Evolutionary conservation across 2,797 vertebrate genomes (phyloP).

Genomic region (Hemitrygon akajei): DNA sequence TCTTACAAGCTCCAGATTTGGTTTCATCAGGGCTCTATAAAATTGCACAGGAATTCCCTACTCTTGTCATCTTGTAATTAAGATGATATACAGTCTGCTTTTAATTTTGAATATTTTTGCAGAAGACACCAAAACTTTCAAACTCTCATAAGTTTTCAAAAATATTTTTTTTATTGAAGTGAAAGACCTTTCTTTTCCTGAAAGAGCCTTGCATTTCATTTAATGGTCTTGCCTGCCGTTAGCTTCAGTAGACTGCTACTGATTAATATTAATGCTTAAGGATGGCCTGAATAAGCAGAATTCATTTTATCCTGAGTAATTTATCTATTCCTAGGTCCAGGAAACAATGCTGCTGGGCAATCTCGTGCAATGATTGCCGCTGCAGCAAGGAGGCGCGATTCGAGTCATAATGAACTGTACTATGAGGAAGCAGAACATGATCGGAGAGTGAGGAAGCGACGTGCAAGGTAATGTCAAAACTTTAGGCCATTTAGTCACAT

Average conservation of each 20-base stretch:
- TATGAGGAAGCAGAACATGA: slow-evolving; percentile 92
- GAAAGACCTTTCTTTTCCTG: too few relatives aligned
- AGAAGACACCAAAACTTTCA: too few relatives aligned
- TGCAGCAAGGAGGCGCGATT: slow-evolving; percentile 76
- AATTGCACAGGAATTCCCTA: too few relatives aligned
- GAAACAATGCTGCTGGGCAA: slow-evolving; percentile 73
- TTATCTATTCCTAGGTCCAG: slow-evolving; percentile 63
- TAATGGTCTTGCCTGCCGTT: not conserved
- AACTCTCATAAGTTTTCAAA: too few relatives aligned
- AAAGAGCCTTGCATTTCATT: too few relatives aligned
- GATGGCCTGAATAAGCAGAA: not conserved
- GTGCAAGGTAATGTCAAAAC: slow-evolving; percentile 66
- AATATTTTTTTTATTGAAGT: too few relatives aligned
- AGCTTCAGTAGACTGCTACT: not conserved
- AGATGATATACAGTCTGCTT: too few relatives aligned
- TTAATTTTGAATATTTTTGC: too few relatives aligned
- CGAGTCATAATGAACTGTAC: slow-evolving; percentile 87
- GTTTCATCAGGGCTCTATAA: too few relatives aligned
- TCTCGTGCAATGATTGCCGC: slow-evolving; percentile 80
- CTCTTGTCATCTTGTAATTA: too few relatives aligned
- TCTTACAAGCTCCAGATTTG: too few relatives aligned
- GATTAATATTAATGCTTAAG: not conserved
- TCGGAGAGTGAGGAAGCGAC: slow-evolving; percentile 80
- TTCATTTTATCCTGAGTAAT: not conserved
- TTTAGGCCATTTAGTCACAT: not conserved